Evolutionary conservation across 2,113 vertebrate genomes (phyloP).

Genomic region (Lycaon pictus): DNA sequence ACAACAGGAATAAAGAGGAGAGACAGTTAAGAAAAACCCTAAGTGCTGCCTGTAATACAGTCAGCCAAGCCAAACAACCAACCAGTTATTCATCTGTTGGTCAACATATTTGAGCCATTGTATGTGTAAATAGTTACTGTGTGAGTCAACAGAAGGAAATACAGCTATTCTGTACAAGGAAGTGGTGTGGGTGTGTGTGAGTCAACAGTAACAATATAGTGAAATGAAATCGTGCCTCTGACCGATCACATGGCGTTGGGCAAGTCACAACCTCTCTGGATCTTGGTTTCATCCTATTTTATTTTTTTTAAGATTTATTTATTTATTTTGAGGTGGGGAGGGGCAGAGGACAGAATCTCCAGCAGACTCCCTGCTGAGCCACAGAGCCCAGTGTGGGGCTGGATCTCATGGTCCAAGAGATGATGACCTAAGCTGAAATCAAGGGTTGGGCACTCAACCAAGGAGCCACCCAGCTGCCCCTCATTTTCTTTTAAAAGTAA

Average conservation of each 20-base stretch:
- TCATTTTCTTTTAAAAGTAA: neutral
- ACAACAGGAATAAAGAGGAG: neutral
- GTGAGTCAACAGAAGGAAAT: neutral
- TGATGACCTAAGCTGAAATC: neutral
- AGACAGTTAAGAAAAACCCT: neutral
- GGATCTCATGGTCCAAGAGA: neutral
- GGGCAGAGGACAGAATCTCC: neutral
- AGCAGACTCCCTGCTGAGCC: neutral
- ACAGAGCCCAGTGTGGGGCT: neutral
- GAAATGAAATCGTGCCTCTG: neutral
- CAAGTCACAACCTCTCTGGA: neutral
- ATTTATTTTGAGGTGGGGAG: neutral
- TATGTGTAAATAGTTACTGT: neutral
- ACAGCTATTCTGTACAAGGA: neutral
- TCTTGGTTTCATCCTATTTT: neutral
- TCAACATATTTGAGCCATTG: neutral
- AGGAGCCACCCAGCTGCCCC: neutral
- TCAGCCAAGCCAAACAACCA: neutral
- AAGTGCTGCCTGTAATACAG: neutral
- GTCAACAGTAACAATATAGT: neutral
- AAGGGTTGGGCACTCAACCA: neutral
- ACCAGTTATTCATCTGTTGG: no score
- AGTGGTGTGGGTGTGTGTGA: neutral
- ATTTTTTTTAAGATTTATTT: neutral
- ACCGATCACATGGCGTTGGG: neutral